Evolutionary conservation across 1,140 invertebrate genomes (phyloP).

Genomic region (Drosophila suzukii): DNA sequence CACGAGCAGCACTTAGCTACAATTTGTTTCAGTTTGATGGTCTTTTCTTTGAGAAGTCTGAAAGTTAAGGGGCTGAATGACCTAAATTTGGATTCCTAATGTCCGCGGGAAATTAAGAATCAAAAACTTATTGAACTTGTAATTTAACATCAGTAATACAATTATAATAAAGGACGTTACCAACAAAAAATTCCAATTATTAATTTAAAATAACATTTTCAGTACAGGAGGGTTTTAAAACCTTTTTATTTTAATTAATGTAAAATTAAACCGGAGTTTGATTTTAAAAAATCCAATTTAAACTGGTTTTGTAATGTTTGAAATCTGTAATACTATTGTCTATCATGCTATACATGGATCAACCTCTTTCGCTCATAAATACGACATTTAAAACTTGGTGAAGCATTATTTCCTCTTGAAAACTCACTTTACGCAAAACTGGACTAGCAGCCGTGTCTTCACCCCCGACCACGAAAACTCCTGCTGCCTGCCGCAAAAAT

Average conservation of each 20-base stretch:
- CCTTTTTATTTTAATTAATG: no score
- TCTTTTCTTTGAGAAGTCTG: slow-evolving; percentile 57
- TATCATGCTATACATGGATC: no score
- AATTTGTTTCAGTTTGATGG: slow-evolving; percentile 74
- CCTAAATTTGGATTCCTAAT: slow-evolving; percentile 40
- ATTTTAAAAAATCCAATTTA: no score
- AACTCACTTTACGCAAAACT: slow-evolving; percentile 73
- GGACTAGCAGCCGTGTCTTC: slow-evolving; percentile 28
- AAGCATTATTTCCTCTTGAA: slow-evolving; percentile 59
- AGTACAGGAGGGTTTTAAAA: no score
- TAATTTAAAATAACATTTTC: no score
- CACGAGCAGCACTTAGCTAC: slow-evolving; percentile 53
- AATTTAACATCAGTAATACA: neutral
- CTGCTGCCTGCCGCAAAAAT: slow-evolving; percentile 53
- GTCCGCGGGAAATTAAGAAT: neutral
- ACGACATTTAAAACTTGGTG: slow-evolving; percentile 16
- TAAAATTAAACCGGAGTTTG: no score
- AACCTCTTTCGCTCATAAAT: neutral
- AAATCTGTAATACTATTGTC: no score
- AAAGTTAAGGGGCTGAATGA: slow-evolving; percentile 20
- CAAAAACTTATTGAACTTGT: neutral
- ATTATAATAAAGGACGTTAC: no score
- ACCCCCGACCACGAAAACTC: slow-evolving; percentile 2
- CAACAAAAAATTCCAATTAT: no score
- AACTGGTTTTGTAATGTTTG: no score